Base-by-base conservation (phyloP, 2,797 vertebrate species). In the Rousettus madagascariensis region DNA sequence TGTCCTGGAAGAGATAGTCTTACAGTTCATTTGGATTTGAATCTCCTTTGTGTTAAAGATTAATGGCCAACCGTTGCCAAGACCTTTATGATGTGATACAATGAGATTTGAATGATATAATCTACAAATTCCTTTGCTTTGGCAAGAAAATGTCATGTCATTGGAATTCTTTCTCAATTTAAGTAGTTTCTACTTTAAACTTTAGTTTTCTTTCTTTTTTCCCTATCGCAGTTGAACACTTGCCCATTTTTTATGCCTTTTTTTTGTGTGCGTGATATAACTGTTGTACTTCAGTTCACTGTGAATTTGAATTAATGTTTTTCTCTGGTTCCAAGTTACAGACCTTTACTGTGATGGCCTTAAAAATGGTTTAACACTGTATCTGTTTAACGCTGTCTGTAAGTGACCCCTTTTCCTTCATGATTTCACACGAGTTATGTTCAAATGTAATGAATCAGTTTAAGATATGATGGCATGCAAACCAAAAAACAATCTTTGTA, bases 41-140 rank as follows among this genome's bases (percentile, higher is more conserved):
- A 79, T 94, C 96, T 97, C 89, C 97, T 98, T 98, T 98, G 97
- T 98, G 97, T 98, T 97, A 97, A 97, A 98, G 97, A 98, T 97
- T 97, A 96, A 98, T 95, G 97, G 94, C 86, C 33, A 94, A 51
- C 93, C 94, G 22, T 97, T 95, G 90, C 97, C 82, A 95, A 96
- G 89, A 96, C 63, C 93, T 97, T 97, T 74, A 87, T 87, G 97
- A 88, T 75, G 71, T 72, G 92, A 95, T 94, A 96, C 75, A 84
- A 74, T 94, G 95, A 93, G 94, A 90, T 97, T 91, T 77, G 49
- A 53, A 0, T 51, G 95, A 91, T 95, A 93, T 28, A 95, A 96
- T n/a, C 74, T 20, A 78, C 77, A 20, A 2, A 94, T 97, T 96
- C 59, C 90, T 96, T 83, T n/a, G n/a, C 63, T 94, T 91, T 82